A percentile compares a stretch with the other conserved stretches of the same genome.
Evolutionary conservation across 2,797 vertebrate genomes (phyloP).

Genomic region (Phyllotis vaccarum): DNA sequence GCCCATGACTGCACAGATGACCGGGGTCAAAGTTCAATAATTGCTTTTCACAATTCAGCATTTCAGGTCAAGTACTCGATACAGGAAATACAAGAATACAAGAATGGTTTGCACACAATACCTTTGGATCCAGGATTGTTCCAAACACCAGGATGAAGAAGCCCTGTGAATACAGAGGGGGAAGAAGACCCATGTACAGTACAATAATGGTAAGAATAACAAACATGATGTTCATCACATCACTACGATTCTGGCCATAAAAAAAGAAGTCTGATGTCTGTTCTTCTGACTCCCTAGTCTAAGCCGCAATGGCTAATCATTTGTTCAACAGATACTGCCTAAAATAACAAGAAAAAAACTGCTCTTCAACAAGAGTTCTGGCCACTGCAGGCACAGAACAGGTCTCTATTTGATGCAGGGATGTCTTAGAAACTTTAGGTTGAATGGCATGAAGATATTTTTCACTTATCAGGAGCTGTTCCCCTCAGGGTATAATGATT

Average conservation of each 20-base stretch:
- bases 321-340: not conserved
- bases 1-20: not conserved
- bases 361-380: not conserved
- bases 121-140: conserved; percentile 89
- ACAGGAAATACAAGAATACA: not conserved
- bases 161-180: conserved; percentile 79
- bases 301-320: not conserved
- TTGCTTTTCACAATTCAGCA: not conserved
- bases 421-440: not conserved
- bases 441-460: not conserved
- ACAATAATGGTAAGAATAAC: conserved; percentile 17
- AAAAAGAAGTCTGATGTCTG: not conserved
- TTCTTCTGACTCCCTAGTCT: not conserved
- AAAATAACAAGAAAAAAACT: not conserved
- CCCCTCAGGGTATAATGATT: not conserved
- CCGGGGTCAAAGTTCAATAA: not conserved
- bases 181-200: conserved; percentile 12
- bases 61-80: not conserved
- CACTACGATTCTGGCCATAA: not conserved
- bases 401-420: not conserved
- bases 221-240: not conserved
- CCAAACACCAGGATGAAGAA: conserved; percentile 90
- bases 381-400: not conserved
- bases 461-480: not conserved
- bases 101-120: conserved; percentile 68